Percentiles rank a stretch among this genome's conserved stretches.
phyloP scores from a whole-genome alignment of 2,113 vertebrate species.

The Saimiri boliviensis region DNA sequence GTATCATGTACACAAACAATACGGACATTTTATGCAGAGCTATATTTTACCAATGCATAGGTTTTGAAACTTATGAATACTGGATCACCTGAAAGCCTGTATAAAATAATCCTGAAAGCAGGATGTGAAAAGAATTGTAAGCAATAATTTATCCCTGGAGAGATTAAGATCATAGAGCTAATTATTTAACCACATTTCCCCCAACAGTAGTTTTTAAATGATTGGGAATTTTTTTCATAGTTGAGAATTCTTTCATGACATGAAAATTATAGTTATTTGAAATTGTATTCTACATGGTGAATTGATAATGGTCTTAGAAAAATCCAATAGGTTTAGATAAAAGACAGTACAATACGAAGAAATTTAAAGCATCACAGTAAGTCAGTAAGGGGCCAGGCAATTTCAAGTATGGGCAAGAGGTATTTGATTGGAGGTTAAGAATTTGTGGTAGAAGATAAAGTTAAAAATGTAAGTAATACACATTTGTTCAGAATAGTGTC shows the following conservation, averaged over 20 bases:
- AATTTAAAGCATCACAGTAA: neutral
- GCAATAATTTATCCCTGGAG: neutral
- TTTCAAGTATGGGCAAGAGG: neutral
- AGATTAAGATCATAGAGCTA: neutral
- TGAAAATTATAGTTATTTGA: neutral
- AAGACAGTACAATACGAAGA: neutral
- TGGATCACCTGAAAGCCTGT: neutral
- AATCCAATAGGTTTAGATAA: neutral
- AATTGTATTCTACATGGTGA: neutral
- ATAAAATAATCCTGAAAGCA: neutral
- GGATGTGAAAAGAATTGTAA: accelerated
- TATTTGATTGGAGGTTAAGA: neutral
- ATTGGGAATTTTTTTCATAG: neutral
- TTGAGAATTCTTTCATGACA: neutral
- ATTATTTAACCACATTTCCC: neutral
- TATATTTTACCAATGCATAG: neutral
- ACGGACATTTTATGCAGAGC: neutral
- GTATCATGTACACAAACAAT: neutral
- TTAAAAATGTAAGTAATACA: neutral
- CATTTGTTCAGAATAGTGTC: neutral
- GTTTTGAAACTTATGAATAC: neutral
- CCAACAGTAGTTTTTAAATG: neutral
- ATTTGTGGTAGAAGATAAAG: neutral
- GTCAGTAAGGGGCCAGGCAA: neutral
- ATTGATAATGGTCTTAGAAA: neutral